Evolutionary conservation across 2,888 invertebrate species (phyloP), one percentile per base, ranked within the genome.

Genomic region (Macrophya annulata): DNA sequence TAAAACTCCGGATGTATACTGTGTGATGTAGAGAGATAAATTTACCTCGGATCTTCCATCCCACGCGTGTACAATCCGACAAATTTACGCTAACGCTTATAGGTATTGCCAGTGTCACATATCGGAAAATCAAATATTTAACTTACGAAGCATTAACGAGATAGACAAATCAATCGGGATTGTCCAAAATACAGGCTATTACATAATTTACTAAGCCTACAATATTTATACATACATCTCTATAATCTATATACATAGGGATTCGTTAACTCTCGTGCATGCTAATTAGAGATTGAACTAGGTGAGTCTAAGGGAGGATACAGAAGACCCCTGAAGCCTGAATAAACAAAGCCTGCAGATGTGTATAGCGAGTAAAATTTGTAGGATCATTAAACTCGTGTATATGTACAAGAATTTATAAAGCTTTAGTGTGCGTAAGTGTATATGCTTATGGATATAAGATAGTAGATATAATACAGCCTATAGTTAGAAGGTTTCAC

Each of bases 261-360:
- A 74, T 21, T 45, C 45, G 43, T 17, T 12, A 31, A 9, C 45
- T 74, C 72, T 74, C 10, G 45, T 43, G 72, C 72, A 74, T 74
- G n/a, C 45, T 74, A 74, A 45, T 74, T 10, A 74, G 43, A 74
- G 43, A 45, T 45, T 68, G 15, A 37, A 68, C 68, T 68, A 37
- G 68, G 37, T 37, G 37, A 68, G 1, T 12, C 17, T 17, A 5
- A 68, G 37, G 31, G 31, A 12, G 37, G 62, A 68, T 45, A 74
- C 71, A 71, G 72, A 45, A 15, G 9, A 17, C n/a, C n/a, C 31
- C 17, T n/a, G 6, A n/a, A 40, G n/a, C 43, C 43, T 74, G 72
- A 74, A 45, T 43, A 45, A 74, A 74, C n/a, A 43, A 12, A 21
- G 45, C 72, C 21, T 45, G 45, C 25, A 74, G 45, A 74, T n/a